These are phyloP conservation scores for Toxotes chatareus DNA, from an alignment of 2,113 vertebrate species.

Conservation along the genomic window DNA sequence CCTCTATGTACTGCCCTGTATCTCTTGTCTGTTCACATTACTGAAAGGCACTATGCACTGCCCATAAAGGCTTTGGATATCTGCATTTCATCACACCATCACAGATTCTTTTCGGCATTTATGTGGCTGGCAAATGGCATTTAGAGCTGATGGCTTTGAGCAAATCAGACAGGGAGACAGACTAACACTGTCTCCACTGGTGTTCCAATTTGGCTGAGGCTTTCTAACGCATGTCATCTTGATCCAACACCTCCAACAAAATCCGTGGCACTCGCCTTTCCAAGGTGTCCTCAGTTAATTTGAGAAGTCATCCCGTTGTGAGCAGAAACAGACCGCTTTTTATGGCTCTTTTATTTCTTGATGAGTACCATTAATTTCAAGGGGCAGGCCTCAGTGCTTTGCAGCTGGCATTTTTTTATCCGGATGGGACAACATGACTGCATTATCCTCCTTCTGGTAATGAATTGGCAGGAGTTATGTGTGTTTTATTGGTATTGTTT, in stretches of 20 bases:
- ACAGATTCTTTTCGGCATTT: constrained; percentile 8
- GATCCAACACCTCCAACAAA: constrained; percentile 45
- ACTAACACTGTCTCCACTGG: neutral
- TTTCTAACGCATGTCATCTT: constrained; percentile 17
- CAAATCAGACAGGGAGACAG: constrained; percentile 22
- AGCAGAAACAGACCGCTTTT: constrained; percentile 45
- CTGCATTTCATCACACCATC: constrained; percentile 10
- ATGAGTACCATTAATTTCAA: constrained; percentile 64
- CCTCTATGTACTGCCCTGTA: neutral
- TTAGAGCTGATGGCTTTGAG: constrained; percentile 29
- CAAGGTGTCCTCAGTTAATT: constrained; percentile 33
- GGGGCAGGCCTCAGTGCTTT: constrained; percentile 36
- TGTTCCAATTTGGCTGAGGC: constrained; percentile 39
- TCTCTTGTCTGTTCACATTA: constrained; percentile 13
- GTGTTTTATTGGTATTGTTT: constrained; percentile 70
- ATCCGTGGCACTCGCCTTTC: constrained; percentile 11
- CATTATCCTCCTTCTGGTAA: constrained; percentile 61
- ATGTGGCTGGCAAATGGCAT: constrained; percentile 28
- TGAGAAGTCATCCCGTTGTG: constrained; percentile 30
- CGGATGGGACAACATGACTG: constrained; percentile 47
- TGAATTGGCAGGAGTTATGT: constrained; percentile 64
- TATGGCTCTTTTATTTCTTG: constrained; percentile 64
- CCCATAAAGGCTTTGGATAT: constrained; percentile 3
- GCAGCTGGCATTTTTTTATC: constrained; percentile 49
- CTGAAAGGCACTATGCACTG: neutral